phyloP scores from a whole-genome alignment of 2,113 vertebrate species.

The Scomber scombrus region DNA sequence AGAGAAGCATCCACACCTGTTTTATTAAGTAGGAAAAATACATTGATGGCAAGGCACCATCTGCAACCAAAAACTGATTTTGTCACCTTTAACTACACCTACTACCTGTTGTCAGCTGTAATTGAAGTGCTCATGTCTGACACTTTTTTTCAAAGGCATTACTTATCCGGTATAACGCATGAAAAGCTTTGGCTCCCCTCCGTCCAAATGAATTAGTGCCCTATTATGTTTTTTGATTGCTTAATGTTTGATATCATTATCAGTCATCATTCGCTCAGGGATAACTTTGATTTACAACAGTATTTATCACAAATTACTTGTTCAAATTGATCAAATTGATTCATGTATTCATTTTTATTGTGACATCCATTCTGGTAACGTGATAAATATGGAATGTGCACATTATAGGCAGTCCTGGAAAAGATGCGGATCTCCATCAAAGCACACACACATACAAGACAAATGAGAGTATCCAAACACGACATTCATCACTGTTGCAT shows the following conservation, averaged over 20 bases:
- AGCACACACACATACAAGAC: constrained; percentile 11
- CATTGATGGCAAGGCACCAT: neutral
- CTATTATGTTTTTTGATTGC: constrained; percentile 54
- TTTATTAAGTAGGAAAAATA: neutral
- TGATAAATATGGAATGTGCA: constrained; percentile 40
- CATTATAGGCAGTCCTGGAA: neutral
- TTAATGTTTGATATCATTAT: constrained; percentile 69
- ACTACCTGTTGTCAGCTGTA: neutral
- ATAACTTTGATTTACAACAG: constrained; percentile 68
- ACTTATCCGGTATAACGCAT: constrained; percentile 29
- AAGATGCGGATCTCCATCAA: constrained; percentile 34
- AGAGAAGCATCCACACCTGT: neutral
- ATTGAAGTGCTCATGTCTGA: constrained; percentile 11
- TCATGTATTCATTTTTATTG: constrained; percentile 61
- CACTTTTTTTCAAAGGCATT: constrained; percentile 8
- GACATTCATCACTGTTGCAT: constrained; percentile 29
- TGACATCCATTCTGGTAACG: constrained; percentile 29
- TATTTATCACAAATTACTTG: constrained; percentile 70
- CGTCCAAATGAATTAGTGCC: constrained; percentile 59
- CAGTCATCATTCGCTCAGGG: constrained; percentile 58
- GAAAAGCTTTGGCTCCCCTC: constrained; percentile 35
- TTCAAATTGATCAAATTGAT: constrained; percentile 58
- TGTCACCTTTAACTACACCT: neutral
- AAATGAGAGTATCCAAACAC: constrained; percentile 42
- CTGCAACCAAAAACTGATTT: neutral